Evolutionary conservation across 2,888 invertebrate species (phyloP).

Genomic region (Anagyrus pseudococci): DNA sequence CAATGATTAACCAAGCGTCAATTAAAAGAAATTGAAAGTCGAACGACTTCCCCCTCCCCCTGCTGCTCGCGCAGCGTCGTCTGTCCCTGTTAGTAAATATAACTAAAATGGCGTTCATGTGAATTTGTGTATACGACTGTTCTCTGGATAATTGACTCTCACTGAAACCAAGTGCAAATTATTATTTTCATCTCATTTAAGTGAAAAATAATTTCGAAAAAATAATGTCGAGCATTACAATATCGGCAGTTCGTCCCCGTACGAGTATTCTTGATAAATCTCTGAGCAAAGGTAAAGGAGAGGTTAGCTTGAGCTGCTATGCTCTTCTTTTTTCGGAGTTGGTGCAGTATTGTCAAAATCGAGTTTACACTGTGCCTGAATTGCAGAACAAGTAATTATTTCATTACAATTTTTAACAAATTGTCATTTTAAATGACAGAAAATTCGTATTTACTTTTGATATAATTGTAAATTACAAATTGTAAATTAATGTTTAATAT

Average conservation of each 20-base stretch:
- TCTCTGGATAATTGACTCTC: too few species aligned
- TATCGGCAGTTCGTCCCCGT: constrained; percentile 67
- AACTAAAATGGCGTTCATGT: too few species aligned
- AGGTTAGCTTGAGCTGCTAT: constrained; percentile 91
- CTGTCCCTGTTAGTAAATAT: too few species aligned
- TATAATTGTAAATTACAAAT: constrained; percentile 9
- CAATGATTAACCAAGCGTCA: too few species aligned
- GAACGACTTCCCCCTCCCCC: too few species aligned
- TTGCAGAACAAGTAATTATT: constrained; percentile 84
- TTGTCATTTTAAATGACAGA: constrained; percentile 8
- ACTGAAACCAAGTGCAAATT: too few species aligned
- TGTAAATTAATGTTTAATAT: constrained; percentile 12
- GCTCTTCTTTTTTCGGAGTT: constrained; percentile 97
- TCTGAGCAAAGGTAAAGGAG: constrained; percentile 89
- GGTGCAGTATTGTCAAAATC: constrained; percentile 97
- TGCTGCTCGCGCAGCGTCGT: too few species aligned
- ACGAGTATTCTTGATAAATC: constrained; percentile 89
- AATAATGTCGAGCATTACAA: constrained; percentile 54
- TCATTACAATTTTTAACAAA: neutral
- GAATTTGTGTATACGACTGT: too few species aligned
- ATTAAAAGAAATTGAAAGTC: too few species aligned
- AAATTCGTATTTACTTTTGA: too few species aligned
- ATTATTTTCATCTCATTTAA: too few species aligned
- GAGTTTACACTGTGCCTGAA: constrained; percentile 93
- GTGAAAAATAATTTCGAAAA: too few species aligned